Conservation (phyloP, 1,140 invertebrate genomes). For the Coelopa frigida region DNA sequence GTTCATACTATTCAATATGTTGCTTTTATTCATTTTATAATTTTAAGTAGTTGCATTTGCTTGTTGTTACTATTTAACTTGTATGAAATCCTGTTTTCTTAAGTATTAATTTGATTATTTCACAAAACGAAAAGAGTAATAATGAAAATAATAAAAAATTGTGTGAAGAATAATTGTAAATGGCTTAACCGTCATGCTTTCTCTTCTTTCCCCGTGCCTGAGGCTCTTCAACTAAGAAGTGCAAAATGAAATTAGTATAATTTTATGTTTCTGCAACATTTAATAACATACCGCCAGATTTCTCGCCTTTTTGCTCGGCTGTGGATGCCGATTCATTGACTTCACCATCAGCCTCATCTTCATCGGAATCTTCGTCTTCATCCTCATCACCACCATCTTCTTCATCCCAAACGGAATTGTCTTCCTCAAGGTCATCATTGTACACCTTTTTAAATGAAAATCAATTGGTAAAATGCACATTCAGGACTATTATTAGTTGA, state of each 20-base stretch:
- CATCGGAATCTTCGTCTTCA: conserved; percentile 50
- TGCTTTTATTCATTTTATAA: too few species aligned
- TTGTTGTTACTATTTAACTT: too few species aligned
- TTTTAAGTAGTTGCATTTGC: too few species aligned
- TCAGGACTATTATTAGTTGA: conserved; percentile 57
- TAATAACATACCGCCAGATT: not conserved
- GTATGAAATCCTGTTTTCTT: too few species aligned
- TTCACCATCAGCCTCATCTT: conserved; percentile 51
- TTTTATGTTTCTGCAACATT: not conserved
- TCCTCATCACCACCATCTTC: conserved; percentile 33
- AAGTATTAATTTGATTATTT: too few species aligned
- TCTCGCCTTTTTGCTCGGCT: not conserved
- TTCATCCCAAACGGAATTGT: conserved; percentile 42
- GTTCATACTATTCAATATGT: too few species aligned
- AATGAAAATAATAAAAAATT: conserved; percentile 26
- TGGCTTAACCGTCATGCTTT: conserved; percentile 54
- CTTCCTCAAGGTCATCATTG: conserved; percentile 42
- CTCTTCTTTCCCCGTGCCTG: conserved; percentile 61
- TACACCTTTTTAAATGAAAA: conserved; percentile 24
- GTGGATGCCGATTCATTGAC: conserved; percentile 20
- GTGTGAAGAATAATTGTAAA: too few species aligned
- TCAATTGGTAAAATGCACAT: not conserved
- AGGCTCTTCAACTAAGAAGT: conserved; percentile 42
- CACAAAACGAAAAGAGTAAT: too few species aligned
- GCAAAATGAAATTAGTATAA: not conserved